Evolutionary conservation across 2,797 vertebrate genomes (phyloP).

Genomic region (Pagetopsis macropterus): DNA sequence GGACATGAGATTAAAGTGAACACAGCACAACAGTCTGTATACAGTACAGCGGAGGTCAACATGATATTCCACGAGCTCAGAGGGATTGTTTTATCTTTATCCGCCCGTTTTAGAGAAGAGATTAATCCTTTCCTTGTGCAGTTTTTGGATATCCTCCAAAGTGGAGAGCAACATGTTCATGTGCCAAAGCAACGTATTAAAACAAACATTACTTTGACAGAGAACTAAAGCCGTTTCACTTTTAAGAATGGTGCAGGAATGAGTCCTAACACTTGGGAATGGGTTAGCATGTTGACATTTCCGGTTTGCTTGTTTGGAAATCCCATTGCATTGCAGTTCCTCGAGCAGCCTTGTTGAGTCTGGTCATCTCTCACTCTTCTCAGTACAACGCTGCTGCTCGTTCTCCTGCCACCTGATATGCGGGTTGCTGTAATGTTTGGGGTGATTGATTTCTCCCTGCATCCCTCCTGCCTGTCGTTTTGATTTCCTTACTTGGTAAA

Average conservation of each 20-base stretch:
- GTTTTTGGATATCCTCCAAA: neutral
- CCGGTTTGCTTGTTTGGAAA: too few species aligned
- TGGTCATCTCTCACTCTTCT: constrained; percentile 33
- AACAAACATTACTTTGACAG: neutral
- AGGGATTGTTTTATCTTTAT: constrained; percentile 38
- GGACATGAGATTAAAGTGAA: constrained; percentile 52
- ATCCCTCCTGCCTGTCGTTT: constrained; percentile 1
- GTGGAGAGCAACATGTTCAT: neutral
- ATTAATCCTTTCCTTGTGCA: constrained; percentile 26
- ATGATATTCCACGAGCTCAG: constrained; percentile 18
- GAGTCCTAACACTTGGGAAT: too few species aligned
- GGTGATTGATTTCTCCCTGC: constrained; percentile 37
- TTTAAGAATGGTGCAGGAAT: too few species aligned
- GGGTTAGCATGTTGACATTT: too few species aligned
- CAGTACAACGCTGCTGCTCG: constrained; percentile 28
- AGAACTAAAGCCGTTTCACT: neutral
- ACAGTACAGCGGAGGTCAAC: constrained; percentile 50
- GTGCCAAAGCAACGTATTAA: neutral
- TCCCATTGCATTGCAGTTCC: constrained; percentile 16
- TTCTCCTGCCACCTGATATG: constrained; percentile 38
- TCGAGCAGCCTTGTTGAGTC: constrained; percentile 12
- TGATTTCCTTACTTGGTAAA: constrained; percentile 9
- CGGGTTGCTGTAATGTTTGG: constrained; percentile 14
- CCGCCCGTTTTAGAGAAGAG: constrained; percentile 19
- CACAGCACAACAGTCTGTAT: constrained; percentile 33